Percentiles rank a stretch among this genome's conserved stretches.
These are phyloP conservation scores for Mactra quadrangularis DNA, from an alignment of 1,140 invertebrate species.

Conservation along the genomic window DNA sequence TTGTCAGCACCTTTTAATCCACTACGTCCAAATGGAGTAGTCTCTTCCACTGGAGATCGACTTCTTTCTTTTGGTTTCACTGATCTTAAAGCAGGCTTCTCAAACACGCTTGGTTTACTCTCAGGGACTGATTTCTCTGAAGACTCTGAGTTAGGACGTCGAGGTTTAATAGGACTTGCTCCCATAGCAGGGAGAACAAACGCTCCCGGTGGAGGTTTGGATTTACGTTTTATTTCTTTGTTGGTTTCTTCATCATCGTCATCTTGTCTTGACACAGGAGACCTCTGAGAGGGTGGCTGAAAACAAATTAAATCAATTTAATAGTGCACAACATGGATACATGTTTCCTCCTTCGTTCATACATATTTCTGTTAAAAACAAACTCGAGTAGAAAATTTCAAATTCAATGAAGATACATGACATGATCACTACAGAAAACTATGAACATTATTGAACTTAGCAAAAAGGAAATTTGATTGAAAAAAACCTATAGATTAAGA, in stretches of 20 bases:
- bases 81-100: constrained; percentile 40
- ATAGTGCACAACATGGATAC: neutral
- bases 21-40: neutral
- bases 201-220: constrained; percentile 50
- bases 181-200: constrained; percentile 33
- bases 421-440: too few relatives aligned
- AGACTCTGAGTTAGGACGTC: neutral
- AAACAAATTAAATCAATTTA: neutral
- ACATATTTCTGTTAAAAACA: neutral
- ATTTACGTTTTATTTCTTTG: constrained; percentile 39
- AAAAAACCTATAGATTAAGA: too few relatives aligned
- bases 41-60: neutral
- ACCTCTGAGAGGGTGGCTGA: constrained; percentile 48
- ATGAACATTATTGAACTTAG: too few relatives aligned
- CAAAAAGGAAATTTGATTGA: too few relatives aligned
- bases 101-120: constrained; percentile 10
- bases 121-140: neutral
- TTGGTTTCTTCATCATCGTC: constrained; percentile 16
- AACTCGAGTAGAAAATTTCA: too few relatives aligned
- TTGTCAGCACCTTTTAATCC: neutral
- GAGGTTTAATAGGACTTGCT: constrained; percentile 7
- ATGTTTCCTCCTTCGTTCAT: neutral
- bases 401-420: too few relatives aligned
- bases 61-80: constrained; percentile 41
- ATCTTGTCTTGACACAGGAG: neutral